Percentiles rank a stretch among this genome's conserved stretches.
phyloP scores from a whole-genome alignment of 1,140 invertebrate species.

The Limonius californicus region DNA sequence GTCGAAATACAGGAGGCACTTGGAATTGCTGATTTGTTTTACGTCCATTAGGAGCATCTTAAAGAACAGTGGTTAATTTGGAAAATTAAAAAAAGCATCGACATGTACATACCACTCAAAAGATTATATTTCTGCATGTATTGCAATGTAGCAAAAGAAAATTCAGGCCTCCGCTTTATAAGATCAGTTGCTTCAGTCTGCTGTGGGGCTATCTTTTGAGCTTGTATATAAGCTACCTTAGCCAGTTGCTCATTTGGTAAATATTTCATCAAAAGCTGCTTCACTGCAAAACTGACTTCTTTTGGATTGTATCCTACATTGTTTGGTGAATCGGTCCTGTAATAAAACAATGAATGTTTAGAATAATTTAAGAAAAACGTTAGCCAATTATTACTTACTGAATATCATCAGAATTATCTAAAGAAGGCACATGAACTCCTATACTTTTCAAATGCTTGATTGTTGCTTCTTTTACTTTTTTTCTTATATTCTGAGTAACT shows the following conservation, averaged over 20 bases:
- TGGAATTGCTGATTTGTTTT: too few species aligned
- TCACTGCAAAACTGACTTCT: constrained; percentile 49
- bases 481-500: constrained; percentile 40
- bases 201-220: background rate
- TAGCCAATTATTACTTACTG: constrained; percentile 3
- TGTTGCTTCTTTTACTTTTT: constrained; percentile 50
- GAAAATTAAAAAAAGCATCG: too few species aligned
- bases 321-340: background rate
- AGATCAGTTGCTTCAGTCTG: constrained; percentile 11
- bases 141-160: constrained; percentile 62
- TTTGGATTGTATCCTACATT: constrained; percentile 17
- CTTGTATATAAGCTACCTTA: constrained; percentile 38
- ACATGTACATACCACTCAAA: constrained; percentile 29
- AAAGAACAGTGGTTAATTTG: too few species aligned
- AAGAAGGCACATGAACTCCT: constrained; percentile 46
- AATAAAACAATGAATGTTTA: background rate
- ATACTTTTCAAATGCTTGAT: constrained; percentile 51
- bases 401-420: constrained; percentile 22
- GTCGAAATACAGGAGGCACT: background rate
- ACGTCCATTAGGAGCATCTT: too few species aligned
- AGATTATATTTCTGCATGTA: constrained; percentile 64
- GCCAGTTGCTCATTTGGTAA: constrained; percentile 53
- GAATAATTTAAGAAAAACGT: background rate
- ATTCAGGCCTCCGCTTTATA: constrained; percentile 46
- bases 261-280: constrained; percentile 63